Conservation (phyloP, 2,888 invertebrate species). For the Pollenia labialis region DNA sequence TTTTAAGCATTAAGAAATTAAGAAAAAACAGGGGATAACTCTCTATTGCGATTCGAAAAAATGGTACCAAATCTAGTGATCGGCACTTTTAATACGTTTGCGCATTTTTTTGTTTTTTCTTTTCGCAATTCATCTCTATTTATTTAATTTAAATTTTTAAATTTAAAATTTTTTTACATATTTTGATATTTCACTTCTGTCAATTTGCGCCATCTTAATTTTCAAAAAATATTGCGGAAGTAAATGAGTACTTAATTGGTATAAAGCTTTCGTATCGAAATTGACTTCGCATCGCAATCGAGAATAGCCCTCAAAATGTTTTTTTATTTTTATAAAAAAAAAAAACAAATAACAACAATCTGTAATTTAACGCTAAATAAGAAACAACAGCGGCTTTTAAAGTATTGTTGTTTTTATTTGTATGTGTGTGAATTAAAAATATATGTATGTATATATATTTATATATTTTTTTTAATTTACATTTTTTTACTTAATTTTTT, state of each 20-base stretch:
- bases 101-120: too few species aligned
- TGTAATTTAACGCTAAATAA: constrained; percentile 4
- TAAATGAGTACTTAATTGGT: too few species aligned
- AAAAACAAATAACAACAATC: neutral
- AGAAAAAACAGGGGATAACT: neutral
- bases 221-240: neutral
- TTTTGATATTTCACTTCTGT: neutral
- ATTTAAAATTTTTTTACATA: neutral
- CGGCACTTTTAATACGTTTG: too few species aligned
- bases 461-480: constrained; percentile 12
- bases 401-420: constrained; percentile 13
- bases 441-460: neutral
- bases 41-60: too few species aligned
- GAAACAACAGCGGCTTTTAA: constrained; percentile 48
- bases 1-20: neutral
- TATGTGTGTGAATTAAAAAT: constrained; percentile 31
- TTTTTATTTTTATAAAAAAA: neutral
- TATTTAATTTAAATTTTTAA: neutral
- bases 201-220: too few species aligned
- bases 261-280: too few species aligned
- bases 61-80: too few species aligned
- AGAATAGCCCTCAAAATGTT: too few species aligned
- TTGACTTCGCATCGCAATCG: too few species aligned
- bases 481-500: constrained; percentile 12
- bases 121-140: too few species aligned